Base-by-base conservation (phyloP, 2,113 vertebrate genomes). In the Neotoma lepida region DNA sequence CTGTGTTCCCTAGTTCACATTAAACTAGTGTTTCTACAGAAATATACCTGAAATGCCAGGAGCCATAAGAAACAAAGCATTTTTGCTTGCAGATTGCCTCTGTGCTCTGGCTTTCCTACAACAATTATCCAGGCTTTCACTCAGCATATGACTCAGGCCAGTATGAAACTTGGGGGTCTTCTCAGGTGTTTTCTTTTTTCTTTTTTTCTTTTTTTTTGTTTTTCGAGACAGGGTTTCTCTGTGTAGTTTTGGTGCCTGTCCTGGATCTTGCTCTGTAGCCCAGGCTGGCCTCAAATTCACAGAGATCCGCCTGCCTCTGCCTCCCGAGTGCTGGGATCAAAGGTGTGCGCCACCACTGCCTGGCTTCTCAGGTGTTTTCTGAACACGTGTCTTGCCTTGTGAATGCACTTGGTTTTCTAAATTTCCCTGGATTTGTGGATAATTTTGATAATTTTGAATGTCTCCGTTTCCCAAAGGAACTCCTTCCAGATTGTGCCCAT, bases 1-100 rank as follows among this genome's bases (percentile, higher is more conserved):
- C 82, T 66, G 12, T 86, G 35, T 10, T 76, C 28, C 26, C 35
- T 51, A 49, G 26, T n/a, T 92, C 44, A 28, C 35, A n/a, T 86
- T 54, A 51, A 51, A 4, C 22, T 61, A 84, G 24, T 49, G 41
- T 84, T 85, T 91, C 46, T 28, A 77, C n/a, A 86, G 70, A 77
- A 63, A 73, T n/a, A 24, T 86, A 12, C 24, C 17, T 74, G 70
- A 92, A 86, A 92, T 92, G n/a, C 70, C 44, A 77, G 90, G 15
- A 86, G 12, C 10, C 44, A 15, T 51, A 54, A 76, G 56, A 86
- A 76, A 64, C 73, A 41, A 86, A 49, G 1, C 6, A 68, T 35
- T 71, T 61, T 3, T 61, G 39, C 71, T 84, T 91, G 39, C 14
- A 68, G n/a, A 44, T 73, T n/a, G 51, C 8, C 20, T 73, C 30